A percentile compares a stretch with the other conserved stretches of the same genome.
These are phyloP conservation scores for Bombylius discolor DNA, from an alignment of 2,888 invertebrate species.

Conservation along the genomic window DNA sequence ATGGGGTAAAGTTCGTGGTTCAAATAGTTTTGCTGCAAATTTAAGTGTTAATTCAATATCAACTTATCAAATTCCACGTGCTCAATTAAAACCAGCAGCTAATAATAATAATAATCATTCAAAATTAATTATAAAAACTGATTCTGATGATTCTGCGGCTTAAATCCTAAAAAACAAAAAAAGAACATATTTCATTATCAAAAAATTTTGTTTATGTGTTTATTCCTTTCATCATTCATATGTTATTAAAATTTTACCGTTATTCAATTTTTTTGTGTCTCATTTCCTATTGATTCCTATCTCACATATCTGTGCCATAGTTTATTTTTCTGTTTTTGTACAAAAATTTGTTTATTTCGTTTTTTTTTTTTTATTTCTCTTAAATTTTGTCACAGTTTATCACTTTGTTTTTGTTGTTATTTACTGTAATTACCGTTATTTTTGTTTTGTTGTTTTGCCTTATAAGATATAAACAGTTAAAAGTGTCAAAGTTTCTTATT, in stretches of 20 bases:
- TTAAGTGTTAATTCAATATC: conserved; percentile 13
- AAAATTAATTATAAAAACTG: background rate
- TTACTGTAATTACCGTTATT: too few relatives aligned
- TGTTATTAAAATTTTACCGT: too few relatives aligned
- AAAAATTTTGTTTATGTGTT: too few relatives aligned
- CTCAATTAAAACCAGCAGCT: conserved; percentile 4
- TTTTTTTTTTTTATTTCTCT: background rate
- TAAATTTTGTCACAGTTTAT: too few relatives aligned
- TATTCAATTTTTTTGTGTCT: too few relatives aligned
- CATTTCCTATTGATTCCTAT: too few relatives aligned
- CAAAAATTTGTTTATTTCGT: background rate
- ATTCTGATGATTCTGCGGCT: conserved; percentile 19
- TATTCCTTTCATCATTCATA: too few relatives aligned
- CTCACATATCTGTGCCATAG: background rate
- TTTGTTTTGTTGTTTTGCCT: too few relatives aligned
- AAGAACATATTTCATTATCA: too few relatives aligned
- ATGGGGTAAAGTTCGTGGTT: conserved; percentile 42
- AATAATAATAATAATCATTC: background rate
- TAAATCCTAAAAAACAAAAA: conserved; percentile 15
- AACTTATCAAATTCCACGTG: conserved; percentile 17
- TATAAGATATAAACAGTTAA: too few relatives aligned
- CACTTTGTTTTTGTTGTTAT: too few relatives aligned
- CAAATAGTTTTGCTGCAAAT: conserved; percentile 34
- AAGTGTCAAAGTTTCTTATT: too few relatives aligned
- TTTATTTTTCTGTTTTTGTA: background rate